Evolutionary conservation across 2,113 vertebrate genomes (phyloP).

Genomic region (Aegypius monachus): DNA sequence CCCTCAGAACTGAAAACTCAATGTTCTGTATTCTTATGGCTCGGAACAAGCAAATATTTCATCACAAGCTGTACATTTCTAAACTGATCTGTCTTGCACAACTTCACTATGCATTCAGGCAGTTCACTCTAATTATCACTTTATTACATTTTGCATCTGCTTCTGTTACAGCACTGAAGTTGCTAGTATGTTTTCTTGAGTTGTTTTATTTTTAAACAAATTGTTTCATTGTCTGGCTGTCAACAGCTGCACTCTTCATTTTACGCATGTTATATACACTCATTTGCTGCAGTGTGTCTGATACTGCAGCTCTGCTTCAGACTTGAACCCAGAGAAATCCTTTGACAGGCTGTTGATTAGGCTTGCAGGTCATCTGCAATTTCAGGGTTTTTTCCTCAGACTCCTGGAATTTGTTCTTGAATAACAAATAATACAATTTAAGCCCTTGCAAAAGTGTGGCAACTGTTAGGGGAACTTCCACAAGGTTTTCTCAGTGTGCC

Average conservation of each 20-base stretch:
- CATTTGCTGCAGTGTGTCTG: background rate
- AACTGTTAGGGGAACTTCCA: background rate
- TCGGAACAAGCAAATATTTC: slow-evolving; percentile 54
- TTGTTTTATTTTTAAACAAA: slow-evolving; percentile 9
- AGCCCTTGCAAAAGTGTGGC: background rate
- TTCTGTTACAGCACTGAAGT: background rate
- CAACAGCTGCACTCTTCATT: background rate
- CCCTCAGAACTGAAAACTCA: slow-evolving; percentile 43
- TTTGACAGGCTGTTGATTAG: background rate
- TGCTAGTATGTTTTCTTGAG: background rate
- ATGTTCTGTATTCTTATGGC: slow-evolving; percentile 49
- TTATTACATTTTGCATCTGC: background rate
- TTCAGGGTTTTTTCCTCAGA: background rate
- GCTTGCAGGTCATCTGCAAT: background rate
- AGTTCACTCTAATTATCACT: background rate
- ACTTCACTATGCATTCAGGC: background rate
- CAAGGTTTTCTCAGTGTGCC: background rate
- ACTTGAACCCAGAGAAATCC: background rate
- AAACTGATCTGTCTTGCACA: slow-evolving; percentile 39
- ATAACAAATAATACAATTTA: background rate
- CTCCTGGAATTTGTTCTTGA: background rate
- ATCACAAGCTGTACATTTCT: slow-evolving; percentile 27
- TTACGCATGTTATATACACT: background rate
- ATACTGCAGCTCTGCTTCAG: background rate
- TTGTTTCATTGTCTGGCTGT: background rate